phyloP scores from a whole-genome alignment of 1,140 invertebrate genomes.

The Oryctes rhinoceros region DNA sequence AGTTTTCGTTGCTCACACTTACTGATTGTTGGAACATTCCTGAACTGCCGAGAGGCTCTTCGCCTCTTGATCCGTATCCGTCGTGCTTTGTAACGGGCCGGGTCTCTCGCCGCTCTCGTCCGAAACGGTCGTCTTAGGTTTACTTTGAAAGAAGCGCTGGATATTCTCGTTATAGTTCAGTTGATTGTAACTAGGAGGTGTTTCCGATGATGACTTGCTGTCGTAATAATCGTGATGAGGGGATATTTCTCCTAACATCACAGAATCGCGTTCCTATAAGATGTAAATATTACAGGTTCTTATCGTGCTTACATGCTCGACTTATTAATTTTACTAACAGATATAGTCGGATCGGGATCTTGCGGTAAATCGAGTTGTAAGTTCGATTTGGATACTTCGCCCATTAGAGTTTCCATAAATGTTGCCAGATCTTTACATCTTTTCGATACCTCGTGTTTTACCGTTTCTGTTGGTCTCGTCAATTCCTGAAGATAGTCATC shows the following conservation, averaged over 20 bases:
- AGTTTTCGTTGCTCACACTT: conserved; percentile 42
- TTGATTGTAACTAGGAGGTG: conserved; percentile 84
- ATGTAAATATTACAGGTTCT: conserved; percentile 12
- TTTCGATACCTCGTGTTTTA: conserved; percentile 70
- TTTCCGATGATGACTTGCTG: conserved; percentile 83
- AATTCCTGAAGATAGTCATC: conserved; percentile 58
- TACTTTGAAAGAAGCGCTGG: conserved; percentile 84
- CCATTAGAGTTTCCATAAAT: conserved; percentile 79
- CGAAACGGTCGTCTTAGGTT: conserved; percentile 70
- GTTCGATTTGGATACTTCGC: conserved; percentile 67
- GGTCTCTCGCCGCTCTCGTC: conserved; percentile 59
- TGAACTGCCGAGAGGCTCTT: conserved; percentile 51
- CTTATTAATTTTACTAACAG: conserved; percentile 59
- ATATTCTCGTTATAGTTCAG: conserved; percentile 89
- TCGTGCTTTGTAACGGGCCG: conserved; percentile 47
- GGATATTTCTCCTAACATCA: conserved; percentile 86
- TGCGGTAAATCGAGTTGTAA: conserved; percentile 68
- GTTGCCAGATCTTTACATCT: conserved; percentile 76
- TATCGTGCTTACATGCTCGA: neutral
- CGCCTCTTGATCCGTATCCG: conserved; percentile 54
- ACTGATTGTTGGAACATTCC: conserved; percentile 54
- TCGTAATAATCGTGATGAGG: conserved; percentile 84
- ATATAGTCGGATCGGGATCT: conserved; percentile 64
- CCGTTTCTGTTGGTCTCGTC: conserved; percentile 66
- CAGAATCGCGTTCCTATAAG: conserved; percentile 78